Percentiles rank a stretch among this genome's conserved stretches.
phyloP scores from a whole-genome alignment of 1,140 invertebrate genomes.

The Lepidostoma basale region DNA sequence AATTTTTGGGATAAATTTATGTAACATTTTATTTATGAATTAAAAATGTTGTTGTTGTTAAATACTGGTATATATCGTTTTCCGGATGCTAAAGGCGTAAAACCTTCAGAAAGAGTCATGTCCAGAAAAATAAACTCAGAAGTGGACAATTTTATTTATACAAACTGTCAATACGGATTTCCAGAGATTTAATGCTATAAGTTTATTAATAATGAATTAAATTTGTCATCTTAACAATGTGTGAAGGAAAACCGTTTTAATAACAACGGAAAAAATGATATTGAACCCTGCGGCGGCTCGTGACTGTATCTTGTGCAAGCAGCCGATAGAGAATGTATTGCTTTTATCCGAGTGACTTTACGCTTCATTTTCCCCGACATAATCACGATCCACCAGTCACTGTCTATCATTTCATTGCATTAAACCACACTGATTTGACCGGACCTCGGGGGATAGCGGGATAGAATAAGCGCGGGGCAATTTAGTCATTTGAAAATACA shows the following conservation, averaged over 20 bases:
- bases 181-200: not conserved
- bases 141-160: not conserved
- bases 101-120: too few relatives aligned
- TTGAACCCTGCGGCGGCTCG: not conserved
- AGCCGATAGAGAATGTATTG: not conserved
- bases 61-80: too few relatives aligned
- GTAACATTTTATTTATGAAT: too few relatives aligned
- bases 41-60: too few relatives aligned
- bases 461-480: not conserved
- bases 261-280: not conserved
- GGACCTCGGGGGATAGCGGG: not conserved
- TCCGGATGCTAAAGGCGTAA: too few relatives aligned
- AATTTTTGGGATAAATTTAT: too few relatives aligned
- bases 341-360: not conserved
- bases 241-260: not conserved
- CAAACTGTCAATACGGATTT: not conserved
- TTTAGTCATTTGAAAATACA: too few relatives aligned
- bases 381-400: not conserved
- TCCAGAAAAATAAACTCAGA: too few relatives aligned
- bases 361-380: not conserved
- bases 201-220: not conserved
- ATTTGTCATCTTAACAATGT: not conserved
- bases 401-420: conserved; percentile 13
- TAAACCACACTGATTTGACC: not conserved
- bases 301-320: conserved; percentile 1